Evolutionary conservation across 2,113 vertebrate genomes (phyloP).

Genomic region (Theropithecus gelada): DNA sequence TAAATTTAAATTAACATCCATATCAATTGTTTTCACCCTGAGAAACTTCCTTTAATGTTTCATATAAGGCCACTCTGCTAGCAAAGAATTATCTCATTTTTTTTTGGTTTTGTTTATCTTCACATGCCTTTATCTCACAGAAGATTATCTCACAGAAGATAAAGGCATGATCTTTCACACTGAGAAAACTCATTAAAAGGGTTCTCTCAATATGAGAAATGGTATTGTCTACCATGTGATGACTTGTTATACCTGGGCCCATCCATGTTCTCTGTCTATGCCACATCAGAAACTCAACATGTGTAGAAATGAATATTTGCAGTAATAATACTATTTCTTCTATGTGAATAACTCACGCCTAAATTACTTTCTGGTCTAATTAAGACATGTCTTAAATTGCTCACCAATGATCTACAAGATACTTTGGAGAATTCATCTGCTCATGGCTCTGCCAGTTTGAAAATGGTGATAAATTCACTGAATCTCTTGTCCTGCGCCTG

Average conservation of each 20-base stretch:
- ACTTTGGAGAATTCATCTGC: background rate
- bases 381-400: background rate
- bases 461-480: background rate
- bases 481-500: background rate
- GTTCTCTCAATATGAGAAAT: background rate
- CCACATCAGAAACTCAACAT: background rate
- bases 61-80: background rate
- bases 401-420: background rate
- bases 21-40: background rate
- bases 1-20: background rate
- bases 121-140: background rate
- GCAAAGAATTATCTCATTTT: background rate
- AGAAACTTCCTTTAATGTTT: background rate
- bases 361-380: background rate
- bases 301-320: background rate
- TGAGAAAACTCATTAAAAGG: background rate
- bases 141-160: too few species aligned
- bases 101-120: background rate
- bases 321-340: background rate
- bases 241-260: background rate
- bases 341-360: background rate
- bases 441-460: background rate
- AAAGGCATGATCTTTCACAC: too few species aligned
- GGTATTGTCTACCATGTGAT: background rate
- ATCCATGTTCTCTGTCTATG: background rate